Percentiles rank a stretch among this genome's conserved stretches.
phyloP scores from a whole-genome alignment of 1,140 invertebrate species.

The Proctacanthus coquilletti region DNA sequence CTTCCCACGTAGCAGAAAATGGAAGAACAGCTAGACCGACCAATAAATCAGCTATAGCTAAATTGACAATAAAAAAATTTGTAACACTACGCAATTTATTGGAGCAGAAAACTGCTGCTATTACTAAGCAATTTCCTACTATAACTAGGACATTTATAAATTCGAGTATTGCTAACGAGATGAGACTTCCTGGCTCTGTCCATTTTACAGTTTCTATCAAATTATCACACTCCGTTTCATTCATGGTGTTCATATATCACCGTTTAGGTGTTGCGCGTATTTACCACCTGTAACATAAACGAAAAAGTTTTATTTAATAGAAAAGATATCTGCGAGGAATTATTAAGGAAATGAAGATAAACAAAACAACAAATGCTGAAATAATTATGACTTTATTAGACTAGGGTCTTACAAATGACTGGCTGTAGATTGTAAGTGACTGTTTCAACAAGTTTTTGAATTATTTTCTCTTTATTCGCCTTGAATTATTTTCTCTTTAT shows the following conservation, averaged over 20 bases:
- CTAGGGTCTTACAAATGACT: no score
- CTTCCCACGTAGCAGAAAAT: slow-evolving; percentile 76
- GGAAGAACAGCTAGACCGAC: slow-evolving; percentile 83
- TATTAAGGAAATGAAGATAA: no score
- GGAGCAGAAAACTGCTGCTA: slow-evolving; percentile 75
- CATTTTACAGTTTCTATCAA: slow-evolving; percentile 59
- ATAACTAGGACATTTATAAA: slow-evolving; percentile 76
- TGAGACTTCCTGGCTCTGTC: slow-evolving; percentile 54
- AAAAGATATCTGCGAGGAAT: no score
- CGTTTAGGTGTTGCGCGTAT: slow-evolving; percentile 10
- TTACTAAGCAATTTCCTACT: slow-evolving; percentile 78
- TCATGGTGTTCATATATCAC: slow-evolving; percentile 34
- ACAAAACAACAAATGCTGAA: no score
- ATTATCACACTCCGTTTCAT: slow-evolving; percentile 57
- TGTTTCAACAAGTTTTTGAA: no score
- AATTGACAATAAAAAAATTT: slow-evolving; percentile 86
- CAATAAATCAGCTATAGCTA: slow-evolving; percentile 83
- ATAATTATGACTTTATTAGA: no score
- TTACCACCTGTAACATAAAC: slow-evolving; percentile 27
- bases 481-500: no score
- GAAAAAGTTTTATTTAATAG: no score
- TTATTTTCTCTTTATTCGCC: no score
- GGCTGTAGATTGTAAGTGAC: no score
- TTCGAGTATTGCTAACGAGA: slow-evolving; percentile 57
- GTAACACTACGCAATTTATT: slow-evolving; percentile 82